A percentile compares a stretch with the other conserved stretches of the same genome.
Evolutionary conservation across 2,113 vertebrate species (phyloP).

Genomic region (Glareola pratincola): DNA sequence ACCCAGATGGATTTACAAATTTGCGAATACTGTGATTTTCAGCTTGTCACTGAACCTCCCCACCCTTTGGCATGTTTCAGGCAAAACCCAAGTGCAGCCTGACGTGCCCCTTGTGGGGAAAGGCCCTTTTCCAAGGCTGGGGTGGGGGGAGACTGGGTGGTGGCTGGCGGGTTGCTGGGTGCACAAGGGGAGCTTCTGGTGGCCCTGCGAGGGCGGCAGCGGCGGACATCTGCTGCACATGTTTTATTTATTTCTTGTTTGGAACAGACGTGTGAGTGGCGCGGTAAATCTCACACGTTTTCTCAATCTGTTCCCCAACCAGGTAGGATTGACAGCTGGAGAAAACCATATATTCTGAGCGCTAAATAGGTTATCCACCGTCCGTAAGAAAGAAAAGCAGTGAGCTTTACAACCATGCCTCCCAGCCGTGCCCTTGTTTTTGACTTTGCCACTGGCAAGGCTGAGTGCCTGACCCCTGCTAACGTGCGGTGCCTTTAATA

Average conservation of each 20-base stretch:
- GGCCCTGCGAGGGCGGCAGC: neutral
- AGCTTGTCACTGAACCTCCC: neutral
- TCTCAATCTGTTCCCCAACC: neutral
- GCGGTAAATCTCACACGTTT: neutral
- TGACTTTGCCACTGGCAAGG: constrained; percentile 65
- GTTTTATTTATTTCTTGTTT: neutral
- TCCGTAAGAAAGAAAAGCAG: constrained; percentile 25
- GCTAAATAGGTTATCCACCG: constrained; percentile 51
- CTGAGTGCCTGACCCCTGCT: constrained; percentile 58
- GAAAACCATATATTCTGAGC: constrained; percentile 25
- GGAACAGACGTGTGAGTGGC: neutral
- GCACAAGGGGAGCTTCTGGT: neutral
- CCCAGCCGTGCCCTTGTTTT: constrained; percentile 42
- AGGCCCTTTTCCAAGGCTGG: fast-evolving
- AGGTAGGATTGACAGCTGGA: constrained; percentile 64
- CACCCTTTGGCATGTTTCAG: neutral
- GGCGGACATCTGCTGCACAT: neutral
- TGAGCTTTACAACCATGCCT: constrained; percentile 47
- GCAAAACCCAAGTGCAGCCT: fast-evolving
- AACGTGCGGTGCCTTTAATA: constrained; percentile 58
- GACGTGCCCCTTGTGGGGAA: neutral
- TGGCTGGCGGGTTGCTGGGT: neutral
- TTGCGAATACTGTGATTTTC: neutral
- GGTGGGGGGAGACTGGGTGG: too few relatives aligned
- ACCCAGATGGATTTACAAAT: neutral